phyloP scores from a whole-genome alignment of 2,888 invertebrate genomes.

The Leptinotarsa rubiginosa region DNA sequence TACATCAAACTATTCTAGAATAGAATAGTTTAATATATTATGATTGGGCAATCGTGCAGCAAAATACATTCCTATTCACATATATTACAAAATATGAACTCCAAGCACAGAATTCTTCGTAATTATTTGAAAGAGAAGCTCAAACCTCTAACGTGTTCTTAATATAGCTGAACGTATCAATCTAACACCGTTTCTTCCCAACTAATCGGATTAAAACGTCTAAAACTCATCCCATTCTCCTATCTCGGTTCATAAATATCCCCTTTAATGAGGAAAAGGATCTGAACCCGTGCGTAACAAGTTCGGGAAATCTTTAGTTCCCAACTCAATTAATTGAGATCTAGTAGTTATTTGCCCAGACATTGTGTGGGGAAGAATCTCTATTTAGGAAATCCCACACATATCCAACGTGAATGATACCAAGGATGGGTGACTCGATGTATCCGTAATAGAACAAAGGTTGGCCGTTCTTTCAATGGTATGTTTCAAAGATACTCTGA shows the following conservation, averaged over 20 bases:
- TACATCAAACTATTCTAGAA: too few species aligned
- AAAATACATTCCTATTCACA: too few species aligned
- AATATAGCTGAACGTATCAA: neutral
- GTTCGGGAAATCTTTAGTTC: conserved; percentile 37
- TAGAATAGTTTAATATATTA: too few species aligned
- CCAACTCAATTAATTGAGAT: conserved; percentile 35
- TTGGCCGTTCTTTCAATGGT: too few species aligned
- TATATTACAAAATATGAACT: too few species aligned
- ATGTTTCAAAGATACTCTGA: too few species aligned
- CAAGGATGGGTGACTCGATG: too few species aligned
- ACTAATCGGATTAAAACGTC: conserved; percentile 14
- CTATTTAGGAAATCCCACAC: conserved; percentile 27
- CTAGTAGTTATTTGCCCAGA: conserved; percentile 31
- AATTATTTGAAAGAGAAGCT: too few species aligned
- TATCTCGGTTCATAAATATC: conserved; percentile 30
- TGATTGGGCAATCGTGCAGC: too few species aligned
- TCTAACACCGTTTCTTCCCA: neutral
- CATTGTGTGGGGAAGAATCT: conserved; percentile 9
- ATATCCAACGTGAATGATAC: neutral
- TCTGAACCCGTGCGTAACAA: conserved; percentile 35
- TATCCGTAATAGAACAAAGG: too few species aligned
- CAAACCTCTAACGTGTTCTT: neutral
- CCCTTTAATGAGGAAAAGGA: conserved; percentile 31
- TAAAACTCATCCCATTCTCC: conserved; percentile 13
- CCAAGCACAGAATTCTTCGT: too few species aligned